phyloP scores from a whole-genome alignment of 1,140 invertebrate species.

The Diuraphis noxia region DNA sequence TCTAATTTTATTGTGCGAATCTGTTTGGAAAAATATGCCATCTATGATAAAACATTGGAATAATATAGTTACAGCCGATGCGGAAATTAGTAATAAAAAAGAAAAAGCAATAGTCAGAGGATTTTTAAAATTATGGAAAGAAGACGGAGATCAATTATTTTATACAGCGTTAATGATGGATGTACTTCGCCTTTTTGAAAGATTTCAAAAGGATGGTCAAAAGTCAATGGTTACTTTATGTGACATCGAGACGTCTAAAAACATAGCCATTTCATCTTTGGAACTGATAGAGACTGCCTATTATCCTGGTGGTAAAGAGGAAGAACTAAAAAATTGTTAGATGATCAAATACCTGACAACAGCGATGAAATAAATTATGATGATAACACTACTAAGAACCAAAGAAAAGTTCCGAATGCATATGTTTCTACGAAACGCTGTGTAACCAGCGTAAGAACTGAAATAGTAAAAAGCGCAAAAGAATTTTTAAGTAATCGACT shows the following conservation, averaged over 20 bases:
- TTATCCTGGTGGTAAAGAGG: conserved; percentile 17
- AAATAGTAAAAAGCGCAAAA: background rate
- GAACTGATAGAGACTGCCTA: background rate
- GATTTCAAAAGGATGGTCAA: background rate
- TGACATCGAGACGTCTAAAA: background rate
- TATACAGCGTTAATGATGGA: background rate
- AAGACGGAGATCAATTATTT: conserved; percentile 28
- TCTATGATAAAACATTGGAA: conserved; percentile 8
- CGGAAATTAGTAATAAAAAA: conserved; percentile 2
- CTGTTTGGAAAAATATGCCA: conserved; percentile 50
- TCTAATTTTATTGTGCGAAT: conserved; percentile 20
- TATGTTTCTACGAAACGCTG: conserved; percentile 5
- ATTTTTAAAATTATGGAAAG: conserved; percentile 35
- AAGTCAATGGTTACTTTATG: background rate
- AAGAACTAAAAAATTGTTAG: background rate
- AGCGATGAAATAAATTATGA: too few species aligned
- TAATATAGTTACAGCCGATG: background rate
- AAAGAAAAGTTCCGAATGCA: background rate
- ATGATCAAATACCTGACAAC: too few species aligned
- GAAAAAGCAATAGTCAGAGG: conserved; percentile 39
- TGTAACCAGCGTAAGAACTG: background rate
- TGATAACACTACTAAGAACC: too few species aligned
- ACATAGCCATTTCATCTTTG: background rate
- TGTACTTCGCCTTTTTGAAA: background rate
- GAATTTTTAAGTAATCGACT: background rate